Evolutionary conservation across 1,140 invertebrate species (phyloP), one percentile per base, ranked within the genome.

Genomic region (Drosophila neocordata): DNA sequence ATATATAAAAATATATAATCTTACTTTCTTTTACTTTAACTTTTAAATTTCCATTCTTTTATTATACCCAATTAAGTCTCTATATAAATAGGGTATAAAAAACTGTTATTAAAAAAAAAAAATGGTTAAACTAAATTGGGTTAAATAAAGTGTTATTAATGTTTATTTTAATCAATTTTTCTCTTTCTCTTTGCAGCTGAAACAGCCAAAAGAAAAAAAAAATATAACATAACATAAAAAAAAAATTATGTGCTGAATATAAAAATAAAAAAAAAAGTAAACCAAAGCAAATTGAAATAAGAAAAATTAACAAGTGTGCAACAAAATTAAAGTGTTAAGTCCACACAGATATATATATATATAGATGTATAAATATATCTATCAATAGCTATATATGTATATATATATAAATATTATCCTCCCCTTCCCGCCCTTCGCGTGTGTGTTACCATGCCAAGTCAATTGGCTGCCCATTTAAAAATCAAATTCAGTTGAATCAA

Each of bases 381-480:
- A 31, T 15, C 41, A 2, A 58, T 52, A 31, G 4, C 27, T 78
- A 34, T 69, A 58, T 48, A 72, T 73, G 38, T 71, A 12, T 38
- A 55, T 20, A 20, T 48, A 20, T 20, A 41, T 41, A 15, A 20
- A 7, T 44, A 13, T 15, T 15, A 7, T 18, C 41, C 9, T 48
- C 18, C 15, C 18, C 41, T 18, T 18, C 15, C 18, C 41, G 12
- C 35, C 15, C 35, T 18, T 7, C 41, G n/a, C 64, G 70, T 27
- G 67, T 65, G 64, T 76, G 68, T 59, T 79, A 72, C 38, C 52
- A 84, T 84, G 79, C 18, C 41, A 48, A 48, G 41, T 31, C 53
- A 56, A 56, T 56, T 34, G 22, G 13, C 53, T 56, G 31, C 27
- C 53, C 53, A 34, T 34, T 35, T 34, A 13, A 34, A 56, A 56